Evolutionary conservation across 2,888 invertebrate genomes (phyloP), one percentile per base, ranked within the genome.

Genomic region (Lasioglossum malachurum): DNA sequence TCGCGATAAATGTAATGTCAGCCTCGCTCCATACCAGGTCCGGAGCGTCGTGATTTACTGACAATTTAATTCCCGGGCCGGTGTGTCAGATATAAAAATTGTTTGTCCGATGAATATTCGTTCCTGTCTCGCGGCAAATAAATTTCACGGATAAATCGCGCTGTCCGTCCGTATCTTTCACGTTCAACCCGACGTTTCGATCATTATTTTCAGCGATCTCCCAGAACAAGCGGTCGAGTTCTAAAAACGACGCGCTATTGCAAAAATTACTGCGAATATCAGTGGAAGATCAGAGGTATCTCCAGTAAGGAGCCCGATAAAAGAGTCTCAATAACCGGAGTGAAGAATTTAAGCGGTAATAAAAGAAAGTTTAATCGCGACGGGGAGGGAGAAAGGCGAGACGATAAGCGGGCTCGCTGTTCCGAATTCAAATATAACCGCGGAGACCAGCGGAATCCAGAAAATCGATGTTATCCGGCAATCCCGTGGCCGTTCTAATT

Each of bases 401-500:
- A 64, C 14, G 60, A 60, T 60, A 27, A 27, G 60, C 60, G 27
- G 14, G 5, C 31, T 7, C 60, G 31, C 64, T 8, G 64, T 19
- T 35, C 71, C 57, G 57, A 49, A 82, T 74, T 74, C 67, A 82
- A 78, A 78, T 53, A 67, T 53, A 53, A 82, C 60, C 73, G 60
- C 77, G 57, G 60, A 64, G n/a, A n/a, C 23, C 53, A 10, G 35
- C 23, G 71, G 57, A 38, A 77, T 73, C 46, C 27, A 16, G 67
- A 41, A 41, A 82, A 82, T 82, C 82, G 82, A 82, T 82, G 78
- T 16, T 49, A 67, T 19, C 44, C 44, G 41, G 44, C 27, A 75
- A 80, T 44, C 41, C 35, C 46, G 81, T 72, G 77, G 60, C 60
- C 72, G 81, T 72, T 38, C 82, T 77, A 82, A 77, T 73, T 82